Evolutionary conservation across 2,888 invertebrate genomes (phyloP).

Genomic region (Stenurella melanura): DNA sequence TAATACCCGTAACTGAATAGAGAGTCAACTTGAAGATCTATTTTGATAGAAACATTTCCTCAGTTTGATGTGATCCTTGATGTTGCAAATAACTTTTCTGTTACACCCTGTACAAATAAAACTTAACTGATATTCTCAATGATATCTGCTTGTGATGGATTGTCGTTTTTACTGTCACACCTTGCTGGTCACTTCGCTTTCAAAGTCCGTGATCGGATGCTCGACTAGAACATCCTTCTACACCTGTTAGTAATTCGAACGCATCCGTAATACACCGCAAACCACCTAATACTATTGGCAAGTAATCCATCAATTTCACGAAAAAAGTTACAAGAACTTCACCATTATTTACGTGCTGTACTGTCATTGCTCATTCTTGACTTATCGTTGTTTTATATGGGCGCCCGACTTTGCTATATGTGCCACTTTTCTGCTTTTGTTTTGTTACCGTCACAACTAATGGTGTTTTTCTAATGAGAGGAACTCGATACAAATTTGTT

Average conservation of each 20-base stretch:
- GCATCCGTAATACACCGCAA: not conserved
- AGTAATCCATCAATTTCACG: conserved; percentile 29
- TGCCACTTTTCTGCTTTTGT: conserved; percentile 14
- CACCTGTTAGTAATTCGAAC: not conserved
- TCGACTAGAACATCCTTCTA: not conserved
- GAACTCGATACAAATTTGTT: conserved; percentile 18
- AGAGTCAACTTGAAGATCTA: too few species aligned
- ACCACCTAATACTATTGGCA: not conserved
- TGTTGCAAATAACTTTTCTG: too few species aligned
- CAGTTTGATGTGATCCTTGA: too few species aligned
- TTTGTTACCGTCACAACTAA: conserved; percentile 16
- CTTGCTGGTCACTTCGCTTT: too few species aligned
- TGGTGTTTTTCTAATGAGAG: conserved; percentile 30
- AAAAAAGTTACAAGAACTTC: conserved; percentile 19
- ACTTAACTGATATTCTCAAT: too few species aligned
- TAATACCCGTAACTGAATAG: too few species aligned
- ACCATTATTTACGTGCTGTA: conserved; percentile 20
- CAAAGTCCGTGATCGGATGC: not conserved
- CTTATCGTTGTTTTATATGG: conserved; percentile 29
- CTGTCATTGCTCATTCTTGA: conserved; percentile 28
- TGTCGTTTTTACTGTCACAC: too few species aligned
- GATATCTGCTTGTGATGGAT: too few species aligned
- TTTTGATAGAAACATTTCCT: too few species aligned
- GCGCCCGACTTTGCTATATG: not conserved
- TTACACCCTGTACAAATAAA: too few species aligned